phyloP scores from a whole-genome alignment of 2,797 vertebrate genomes.

The Vireo griseus region DNA sequence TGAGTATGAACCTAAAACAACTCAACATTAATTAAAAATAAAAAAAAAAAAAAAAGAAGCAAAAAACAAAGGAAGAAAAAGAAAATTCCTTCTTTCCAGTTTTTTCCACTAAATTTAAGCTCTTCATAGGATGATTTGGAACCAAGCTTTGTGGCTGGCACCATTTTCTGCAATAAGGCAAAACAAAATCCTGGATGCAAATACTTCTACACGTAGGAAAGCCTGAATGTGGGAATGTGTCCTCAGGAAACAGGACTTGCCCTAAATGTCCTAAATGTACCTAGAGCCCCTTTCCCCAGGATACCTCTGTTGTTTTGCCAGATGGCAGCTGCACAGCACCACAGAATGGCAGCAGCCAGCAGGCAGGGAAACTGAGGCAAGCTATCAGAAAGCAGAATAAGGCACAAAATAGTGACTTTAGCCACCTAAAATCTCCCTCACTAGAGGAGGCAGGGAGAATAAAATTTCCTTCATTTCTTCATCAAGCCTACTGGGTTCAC shows the following conservation, averaged over 20 bases:
- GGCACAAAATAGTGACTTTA: background rate
- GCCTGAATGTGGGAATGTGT: background rate
- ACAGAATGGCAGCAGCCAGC: background rate
- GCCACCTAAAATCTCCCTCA: background rate
- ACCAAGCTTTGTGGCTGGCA: background rate
- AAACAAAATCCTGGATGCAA: background rate
- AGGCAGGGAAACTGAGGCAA: background rate
- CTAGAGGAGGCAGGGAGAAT: background rate
- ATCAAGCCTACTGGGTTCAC: background rate
- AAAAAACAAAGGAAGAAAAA: rapidly evolving
- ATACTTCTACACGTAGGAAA: background rate
- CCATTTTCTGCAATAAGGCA: background rate
- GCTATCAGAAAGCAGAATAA: background rate
- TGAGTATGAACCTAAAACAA: background rate
- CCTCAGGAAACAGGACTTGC: background rate
- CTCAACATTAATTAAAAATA: background rate
- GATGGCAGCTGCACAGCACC: background rate
- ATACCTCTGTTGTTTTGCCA: background rate
- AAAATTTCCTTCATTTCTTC: background rate
- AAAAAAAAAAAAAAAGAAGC: rapidly evolving
- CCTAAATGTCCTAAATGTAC: background rate
- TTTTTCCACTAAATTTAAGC: background rate
- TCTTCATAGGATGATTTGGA: background rate
- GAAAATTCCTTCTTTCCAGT: background rate
- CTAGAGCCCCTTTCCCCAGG: background rate